A percentile compares a stretch with the other conserved stretches of the same genome.
These are phyloP conservation scores for Eupithecia centaureata DNA, from an alignment of 2,888 invertebrate species.

Conservation along the genomic window DNA sequence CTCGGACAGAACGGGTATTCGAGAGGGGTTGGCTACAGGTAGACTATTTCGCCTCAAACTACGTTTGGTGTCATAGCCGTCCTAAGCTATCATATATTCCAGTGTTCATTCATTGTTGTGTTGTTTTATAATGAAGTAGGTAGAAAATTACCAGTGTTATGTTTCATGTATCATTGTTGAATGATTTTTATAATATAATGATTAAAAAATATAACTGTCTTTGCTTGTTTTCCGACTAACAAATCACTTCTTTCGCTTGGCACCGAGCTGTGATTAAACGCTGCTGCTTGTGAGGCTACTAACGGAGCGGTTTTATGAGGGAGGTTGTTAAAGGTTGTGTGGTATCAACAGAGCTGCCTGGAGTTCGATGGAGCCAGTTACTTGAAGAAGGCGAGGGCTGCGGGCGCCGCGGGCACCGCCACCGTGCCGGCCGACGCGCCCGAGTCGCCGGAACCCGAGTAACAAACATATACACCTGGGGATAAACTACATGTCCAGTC, in stretches of 20 bases:
- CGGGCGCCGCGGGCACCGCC: constrained; percentile 63
- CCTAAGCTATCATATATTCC: constrained; percentile 37
- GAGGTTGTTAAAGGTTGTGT: constrained; percentile 43
- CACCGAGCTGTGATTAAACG: constrained; percentile 25
- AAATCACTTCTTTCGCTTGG: constrained; percentile 38
- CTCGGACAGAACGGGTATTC: constrained; percentile 77
- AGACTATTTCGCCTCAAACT: constrained; percentile 49
- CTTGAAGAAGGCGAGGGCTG: constrained; percentile 75
- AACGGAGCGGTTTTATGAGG: background rate
- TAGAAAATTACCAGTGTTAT: constrained; percentile 71
- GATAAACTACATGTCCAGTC: background rate
- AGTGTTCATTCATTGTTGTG: constrained; percentile 42
- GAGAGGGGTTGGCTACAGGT: constrained; percentile 79
- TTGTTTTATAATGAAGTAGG: constrained; percentile 64
- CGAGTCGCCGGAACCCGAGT: constrained; percentile 81
- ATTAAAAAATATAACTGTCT: constrained; percentile 61
- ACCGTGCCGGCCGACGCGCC: constrained; percentile 74
- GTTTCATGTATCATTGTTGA: constrained; percentile 65
- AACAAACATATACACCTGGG: constrained; percentile 44
- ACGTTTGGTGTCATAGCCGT: constrained; percentile 34
- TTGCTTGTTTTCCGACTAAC: constrained; percentile 68
- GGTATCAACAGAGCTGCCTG: constrained; percentile 77
- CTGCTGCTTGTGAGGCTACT: constrained; percentile 29
- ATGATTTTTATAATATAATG: constrained; percentile 68
- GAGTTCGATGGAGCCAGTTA: constrained; percentile 82